Percentiles rank a stretch among this genome's conserved stretches.
phyloP scores from a whole-genome alignment of 2,113 vertebrate genomes.

The Dromiciops gliroides region DNA sequence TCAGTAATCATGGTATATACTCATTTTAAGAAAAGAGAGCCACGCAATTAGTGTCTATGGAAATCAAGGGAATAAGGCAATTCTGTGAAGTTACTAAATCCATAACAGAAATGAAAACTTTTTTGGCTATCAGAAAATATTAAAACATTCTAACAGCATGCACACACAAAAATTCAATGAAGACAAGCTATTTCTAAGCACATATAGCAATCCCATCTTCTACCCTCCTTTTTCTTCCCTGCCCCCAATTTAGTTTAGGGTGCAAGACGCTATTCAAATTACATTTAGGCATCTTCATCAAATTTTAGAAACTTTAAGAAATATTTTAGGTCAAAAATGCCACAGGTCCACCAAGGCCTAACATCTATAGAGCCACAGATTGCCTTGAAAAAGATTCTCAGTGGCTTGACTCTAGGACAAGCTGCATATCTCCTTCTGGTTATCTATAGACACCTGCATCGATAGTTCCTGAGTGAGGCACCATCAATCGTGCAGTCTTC shows the following conservation, averaged over 20 bases:
- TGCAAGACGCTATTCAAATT: conserved; percentile 56
- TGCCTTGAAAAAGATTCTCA: neutral
- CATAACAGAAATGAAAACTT: conserved; percentile 72
- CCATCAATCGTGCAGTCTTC: neutral
- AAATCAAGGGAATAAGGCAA: conserved; percentile 74
- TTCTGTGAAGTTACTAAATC: conserved; percentile 68
- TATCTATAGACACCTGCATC: neutral
- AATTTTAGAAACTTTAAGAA: conserved; percentile 75
- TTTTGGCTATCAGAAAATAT: conserved; percentile 69
- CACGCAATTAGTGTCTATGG: conserved; percentile 66
- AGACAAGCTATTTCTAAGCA: conserved; percentile 64
- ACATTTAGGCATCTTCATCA: conserved; percentile 58
- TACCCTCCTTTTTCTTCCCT: conserved; percentile 27
- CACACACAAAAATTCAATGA: conserved; percentile 66
- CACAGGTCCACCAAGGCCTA: conserved; percentile 44
- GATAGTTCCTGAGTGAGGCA: rapidly evolving
- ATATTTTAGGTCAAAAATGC: conserved; percentile 55
- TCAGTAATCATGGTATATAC: neutral
- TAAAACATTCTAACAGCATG: conserved; percentile 41
- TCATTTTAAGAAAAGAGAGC: conserved; percentile 32
- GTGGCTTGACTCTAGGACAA: neutral
- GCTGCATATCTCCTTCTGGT: rapidly evolving
- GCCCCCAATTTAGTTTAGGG: conserved; percentile 66
- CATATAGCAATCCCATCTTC: conserved; percentile 46
- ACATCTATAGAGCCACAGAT: conserved; percentile 32